Evolutionary conservation across 1,140 invertebrate genomes (phyloP).

Genomic region (Diuraphis noxia): DNA sequence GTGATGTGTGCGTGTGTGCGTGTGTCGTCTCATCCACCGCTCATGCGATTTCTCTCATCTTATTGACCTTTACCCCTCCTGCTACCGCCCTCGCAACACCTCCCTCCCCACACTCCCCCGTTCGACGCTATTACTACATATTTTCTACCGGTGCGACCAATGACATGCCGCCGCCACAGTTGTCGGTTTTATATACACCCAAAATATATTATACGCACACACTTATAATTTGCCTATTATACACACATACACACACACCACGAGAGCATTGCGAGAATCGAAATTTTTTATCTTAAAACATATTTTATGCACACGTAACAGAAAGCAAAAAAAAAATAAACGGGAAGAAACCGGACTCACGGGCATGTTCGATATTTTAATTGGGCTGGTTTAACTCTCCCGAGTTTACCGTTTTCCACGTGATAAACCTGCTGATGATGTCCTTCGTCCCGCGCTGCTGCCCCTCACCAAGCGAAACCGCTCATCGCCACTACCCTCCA

Average conservation of each 20-base stretch:
- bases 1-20: not conserved
- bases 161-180: not conserved
- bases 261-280: not conserved
- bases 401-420: constrained; percentile 38
- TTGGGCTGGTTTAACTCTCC: constrained; percentile 35
- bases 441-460: not conserved
- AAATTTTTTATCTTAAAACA: not conserved
- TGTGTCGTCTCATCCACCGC: not conserved
- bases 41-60: constrained; percentile 39
- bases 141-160: not conserved
- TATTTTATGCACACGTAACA: not conserved
- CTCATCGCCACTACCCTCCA: not conserved
- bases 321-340: not conserved
- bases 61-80: constrained; percentile 34
- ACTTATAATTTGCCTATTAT: too few species aligned
- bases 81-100: not conserved
- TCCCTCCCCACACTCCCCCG: not conserved
- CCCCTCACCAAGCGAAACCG: not conserved
- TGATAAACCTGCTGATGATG: constrained; percentile 28
- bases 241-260: not conserved
- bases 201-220: not conserved
- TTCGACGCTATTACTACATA: not conserved
- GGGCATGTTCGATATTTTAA: constrained; percentile 47
- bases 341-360: constrained; percentile 27
- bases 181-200: not conserved